A percentile compares a stretch with the other conserved stretches of the same genome.
Evolutionary conservation across 2,797 vertebrate genomes (phyloP).

Genomic region (Anas acuta): DNA sequence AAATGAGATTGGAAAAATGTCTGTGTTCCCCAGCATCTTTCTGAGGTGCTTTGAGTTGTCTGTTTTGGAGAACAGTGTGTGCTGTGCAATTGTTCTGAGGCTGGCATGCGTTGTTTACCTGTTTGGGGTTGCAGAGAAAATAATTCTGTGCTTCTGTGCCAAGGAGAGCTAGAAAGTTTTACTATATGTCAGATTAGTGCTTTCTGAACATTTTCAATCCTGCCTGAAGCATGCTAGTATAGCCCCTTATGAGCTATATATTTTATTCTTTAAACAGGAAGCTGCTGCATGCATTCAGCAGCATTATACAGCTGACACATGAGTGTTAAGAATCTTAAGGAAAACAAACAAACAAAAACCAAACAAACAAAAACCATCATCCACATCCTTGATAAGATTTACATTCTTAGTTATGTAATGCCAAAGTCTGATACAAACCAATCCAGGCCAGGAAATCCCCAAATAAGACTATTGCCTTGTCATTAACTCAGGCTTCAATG

Average conservation of each 20-base stretch:
- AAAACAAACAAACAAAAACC: not conserved
- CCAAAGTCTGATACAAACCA: not conserved
- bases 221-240: not conserved
- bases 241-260: not conserved
- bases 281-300: not conserved
- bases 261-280: constrained; percentile 3
- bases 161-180: not conserved
- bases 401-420: not conserved
- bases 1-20: not conserved
- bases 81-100: not conserved
- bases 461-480: not conserved
- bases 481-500: not conserved
- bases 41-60: not conserved
- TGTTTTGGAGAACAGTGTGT: not conserved
- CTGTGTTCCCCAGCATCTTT: not conserved
- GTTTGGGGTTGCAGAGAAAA: not conserved
- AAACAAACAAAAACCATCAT: not conserved
- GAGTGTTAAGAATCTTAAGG: not conserved
- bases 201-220: not conserved
- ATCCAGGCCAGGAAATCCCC: not conserved
- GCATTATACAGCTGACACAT: not conserved
- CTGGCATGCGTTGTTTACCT: not conserved
- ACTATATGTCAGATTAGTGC: not conserved
- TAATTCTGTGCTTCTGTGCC: not conserved
- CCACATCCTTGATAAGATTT: not conserved